Base-by-base conservation (phyloP, 2,797 vertebrate genomes). In the Crocodylus rhombifer region DNA sequence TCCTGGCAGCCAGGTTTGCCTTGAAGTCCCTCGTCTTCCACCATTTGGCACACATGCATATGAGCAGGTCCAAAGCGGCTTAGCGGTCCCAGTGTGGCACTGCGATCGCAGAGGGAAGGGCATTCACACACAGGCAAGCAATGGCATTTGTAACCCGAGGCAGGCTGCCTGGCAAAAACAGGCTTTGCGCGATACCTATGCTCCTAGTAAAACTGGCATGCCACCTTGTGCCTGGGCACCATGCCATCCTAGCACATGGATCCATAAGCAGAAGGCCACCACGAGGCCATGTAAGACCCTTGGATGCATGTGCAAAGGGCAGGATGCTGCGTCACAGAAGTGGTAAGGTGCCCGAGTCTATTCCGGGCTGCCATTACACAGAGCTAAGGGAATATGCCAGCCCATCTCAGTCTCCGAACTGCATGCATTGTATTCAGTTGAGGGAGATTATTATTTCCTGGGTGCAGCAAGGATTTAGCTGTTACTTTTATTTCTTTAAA, bases 191-290 rank as follows among this genome's bases (percentile, higher is more conserved):
- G 21, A 63, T 80, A 63, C 85, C 80, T 90, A 63, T 0, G 1
- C 7, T 26, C 60, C 10, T 0, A 0, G 57, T 42, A 60, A 26
- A 57, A 14, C 21, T 80, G 94, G 76, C 67, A 89, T 56, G 67
- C 30, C 90, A 75, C 4, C 56, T 55, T 42, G 60, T 20, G 58
- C 80, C 25, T 90, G 0, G 0, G 85, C 3, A 0, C 2, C 30
- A 25, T 18, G 82, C 76, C 2, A 1, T 28, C 14, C 33, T n/a
- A 76, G 62, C 55, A 56, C 89, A 55, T 0, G 1, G 84, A 51
- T 88, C 58, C 1, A 0, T 77, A 76, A 78, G 63, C n/a, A 18
- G 12, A 1, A 51, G 0, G 0, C 42, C 67, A 71, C 56, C 63
- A 81, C 65, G 58, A 80, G 26, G 42, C 25, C 61, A 60, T 82